phyloP scores from a whole-genome alignment of 2,797 vertebrate species.

The Phrynocephalus guinanensis region DNA sequence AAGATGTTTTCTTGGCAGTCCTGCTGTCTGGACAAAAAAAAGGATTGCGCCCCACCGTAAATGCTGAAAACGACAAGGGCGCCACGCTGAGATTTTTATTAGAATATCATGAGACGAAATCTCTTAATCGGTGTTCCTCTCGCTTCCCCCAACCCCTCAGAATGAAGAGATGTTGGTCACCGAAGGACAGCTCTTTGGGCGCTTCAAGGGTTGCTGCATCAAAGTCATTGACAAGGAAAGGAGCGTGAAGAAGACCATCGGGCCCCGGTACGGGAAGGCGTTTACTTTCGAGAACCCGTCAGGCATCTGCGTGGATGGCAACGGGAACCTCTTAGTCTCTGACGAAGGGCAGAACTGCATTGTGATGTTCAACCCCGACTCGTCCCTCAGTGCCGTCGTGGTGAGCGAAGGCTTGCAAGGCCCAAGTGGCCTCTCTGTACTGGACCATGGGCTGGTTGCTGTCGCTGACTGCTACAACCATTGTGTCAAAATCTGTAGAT shows the following conservation, averaged over 20 bases:
- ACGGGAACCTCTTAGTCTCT: conserved; percentile 42
- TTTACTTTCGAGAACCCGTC: conserved; percentile 37
- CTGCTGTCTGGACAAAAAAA: no score
- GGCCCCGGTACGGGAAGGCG: conserved; percentile 24
- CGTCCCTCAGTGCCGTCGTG: conserved; percentile 20
- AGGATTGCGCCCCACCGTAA: no score
- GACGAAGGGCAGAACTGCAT: conserved; percentile 44
- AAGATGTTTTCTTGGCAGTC: no score
- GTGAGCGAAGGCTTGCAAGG: conserved; percentile 44
- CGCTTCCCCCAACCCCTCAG: conserved; percentile 18
- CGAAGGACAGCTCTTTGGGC: conserved; percentile 49
- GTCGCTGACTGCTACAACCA: conserved; percentile 54
- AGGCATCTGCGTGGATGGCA: conserved; percentile 27
- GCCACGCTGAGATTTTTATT: no score
- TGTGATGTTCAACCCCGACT: conserved; percentile 55
- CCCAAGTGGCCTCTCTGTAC: conserved; percentile 41
- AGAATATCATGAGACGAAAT: not conserved
- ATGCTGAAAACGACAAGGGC: no score
- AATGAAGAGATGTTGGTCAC: conserved; percentile 57
- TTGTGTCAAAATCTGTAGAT: conserved; percentile 57
- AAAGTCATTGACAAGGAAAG: conserved; percentile 42
- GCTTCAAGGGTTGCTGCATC: conserved; percentile 30
- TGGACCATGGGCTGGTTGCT: conserved; percentile 45
- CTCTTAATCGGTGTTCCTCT: not conserved
- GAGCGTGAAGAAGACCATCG: conserved; percentile 44